Base-by-base conservation (phyloP, 2,888 invertebrate species). In the Phymatocera aterrima region DNA sequence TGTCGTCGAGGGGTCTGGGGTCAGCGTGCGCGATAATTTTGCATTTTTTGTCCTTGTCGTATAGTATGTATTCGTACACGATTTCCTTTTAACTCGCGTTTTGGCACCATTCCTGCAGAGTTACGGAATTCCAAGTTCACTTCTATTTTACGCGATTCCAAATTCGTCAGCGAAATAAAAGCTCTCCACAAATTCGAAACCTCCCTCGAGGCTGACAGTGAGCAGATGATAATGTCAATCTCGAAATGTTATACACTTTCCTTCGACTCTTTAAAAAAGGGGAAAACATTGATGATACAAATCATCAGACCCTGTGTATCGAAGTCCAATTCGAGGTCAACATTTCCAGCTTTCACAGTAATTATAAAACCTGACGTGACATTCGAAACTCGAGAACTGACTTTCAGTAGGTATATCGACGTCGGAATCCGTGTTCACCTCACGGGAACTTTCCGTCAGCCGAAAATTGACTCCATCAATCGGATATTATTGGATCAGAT, bases 321-420 rank as follows among this genome's bases (percentile, higher is more conserved):
- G 72, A 72, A 51, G 51, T 72, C 51, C 72, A 31, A 72, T 72
- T 48, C 72, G 51, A 72, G 24, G 72, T 72, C 48, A 51, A 72
- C 72, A 72, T 72, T 72, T 72, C 18, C 24, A 72, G 10, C 18
- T 64, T n/a, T 51, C 51, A n/a, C n/a, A n/a, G n/a, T n/a, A n/a
- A n/a, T n/a, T n/a, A n/a, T n/a, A n/a, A n/a, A n/a, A n/a, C n/a
- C n/a, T n/a, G n/a, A n/a, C n/a, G n/a, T n/a, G n/a, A n/a, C n/a
- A n/a, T n/a, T n/a, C n/a, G n/a, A n/a, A n/a, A n/a, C n/a, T n/a
- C n/a, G n/a, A n/a, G n/a, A n/a, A n/a, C n/a, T n/a, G n/a, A n/a
- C n/a, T n/a, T n/a, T n/a, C n/a, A n/a, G n/a, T n/a, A n/a, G n/a
- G n/a, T n/a, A n/a, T n/a, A n/a, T n/a, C n/a, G n/a, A n/a, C n/a